Evolutionary conservation across 1,140 invertebrate genomes (phyloP).

Genomic region (Cataglyphis hispanica): DNA sequence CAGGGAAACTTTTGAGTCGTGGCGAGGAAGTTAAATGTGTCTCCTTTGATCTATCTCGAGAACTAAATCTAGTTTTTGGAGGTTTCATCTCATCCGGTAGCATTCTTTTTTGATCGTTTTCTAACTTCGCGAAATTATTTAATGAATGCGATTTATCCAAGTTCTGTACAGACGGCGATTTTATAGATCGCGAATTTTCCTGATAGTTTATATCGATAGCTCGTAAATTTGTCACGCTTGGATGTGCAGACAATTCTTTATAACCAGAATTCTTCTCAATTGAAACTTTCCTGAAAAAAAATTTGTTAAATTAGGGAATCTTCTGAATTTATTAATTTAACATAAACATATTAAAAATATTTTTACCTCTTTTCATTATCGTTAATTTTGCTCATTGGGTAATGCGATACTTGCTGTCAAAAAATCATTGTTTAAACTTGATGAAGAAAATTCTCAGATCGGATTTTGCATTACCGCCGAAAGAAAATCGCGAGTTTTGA

Average conservation of each 20-base stretch:
- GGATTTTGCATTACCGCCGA: conserved; percentile 58
- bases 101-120: not conserved
- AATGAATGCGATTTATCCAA: not conserved
- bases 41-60: conserved; percentile 64
- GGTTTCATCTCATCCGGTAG: not conserved
- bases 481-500: conserved; percentile 45
- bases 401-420: conserved; percentile 26
- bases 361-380: conserved; percentile 65
- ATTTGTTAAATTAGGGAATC: not conserved
- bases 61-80: conserved; percentile 73
- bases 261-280: conserved; percentile 27
- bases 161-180: conserved; percentile 24
- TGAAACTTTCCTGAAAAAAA: conserved; percentile 58
- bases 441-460: conserved; percentile 39
- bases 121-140: not conserved
- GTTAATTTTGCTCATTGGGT: conserved; percentile 55
- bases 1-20: conserved; percentile 77
- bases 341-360: not conserved
- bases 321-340: not conserved
- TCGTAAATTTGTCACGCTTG: conserved; percentile 27
- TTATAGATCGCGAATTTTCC: not conserved
- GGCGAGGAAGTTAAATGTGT: conserved; percentile 59
- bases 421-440: conserved; percentile 45
- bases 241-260: conserved; percentile 24
- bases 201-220: not conserved